Base-by-base conservation (phyloP, 2,113 vertebrate species). In the Bubo bubo region DNA sequence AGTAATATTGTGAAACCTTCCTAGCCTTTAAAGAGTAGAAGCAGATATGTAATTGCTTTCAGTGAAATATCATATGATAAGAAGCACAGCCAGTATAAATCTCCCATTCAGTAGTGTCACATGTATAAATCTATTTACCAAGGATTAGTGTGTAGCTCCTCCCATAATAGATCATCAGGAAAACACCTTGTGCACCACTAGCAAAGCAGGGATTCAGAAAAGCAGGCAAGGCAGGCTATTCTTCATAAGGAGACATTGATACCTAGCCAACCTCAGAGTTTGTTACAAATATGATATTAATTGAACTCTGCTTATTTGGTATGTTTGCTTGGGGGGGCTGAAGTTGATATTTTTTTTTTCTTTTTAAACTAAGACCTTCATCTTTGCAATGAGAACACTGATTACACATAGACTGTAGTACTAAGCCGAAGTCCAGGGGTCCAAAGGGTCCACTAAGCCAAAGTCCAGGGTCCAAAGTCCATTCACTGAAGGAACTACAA, bases 41-140 rank as follows among this genome's bases (percentile, higher is more conserved):
- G 73, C 89, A 96, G 66, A 94, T 49, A 60, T 67, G 74, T 63
- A 95, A 93, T 64, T 88, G 49, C 77, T 72, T 92, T 96, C 89
- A 94, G 12, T 60, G 89, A 92, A 96, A 95, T 81, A 89, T 96
- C 87, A 66, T 87, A 90, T 77, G 93, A 94, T 95, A 97, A 97
- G 95, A 81, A 96, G 95, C 68, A 95, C 7, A 93, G 85, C 77
- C 91, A 59, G 77, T 67, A 96, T 94, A 95, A 96, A 94, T 96
- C 97, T 95, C 90, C 80, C 76, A 96, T 96, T 96, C 86, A 93
- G 27, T 6, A 53, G 32, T 86, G 86, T 91, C 76, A 91, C 91
- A 75, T 37, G 22, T 52, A 93, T 93, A 95, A 89, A 95, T 96
- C 95, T 97, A 84, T 98, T 95, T 97, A 97, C 76, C 67, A 74